Conservation (phyloP, 2,113 vertebrate species). For the Vulpes vulpes region DNA sequence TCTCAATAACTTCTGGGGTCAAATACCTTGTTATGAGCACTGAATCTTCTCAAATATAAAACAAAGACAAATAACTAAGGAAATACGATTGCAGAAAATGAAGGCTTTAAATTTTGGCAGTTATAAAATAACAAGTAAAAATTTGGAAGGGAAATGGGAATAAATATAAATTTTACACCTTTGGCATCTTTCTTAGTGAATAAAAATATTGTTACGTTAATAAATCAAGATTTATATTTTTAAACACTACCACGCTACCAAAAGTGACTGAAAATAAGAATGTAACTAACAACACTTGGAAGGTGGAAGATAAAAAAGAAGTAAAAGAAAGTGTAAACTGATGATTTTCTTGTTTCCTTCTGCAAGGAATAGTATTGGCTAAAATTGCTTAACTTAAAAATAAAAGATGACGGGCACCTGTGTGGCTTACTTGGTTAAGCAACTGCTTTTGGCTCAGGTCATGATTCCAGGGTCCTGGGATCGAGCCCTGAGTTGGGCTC, state of each 20-base stretch:
- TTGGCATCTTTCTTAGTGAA: background rate
- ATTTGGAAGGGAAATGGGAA: background rate
- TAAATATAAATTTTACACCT: background rate
- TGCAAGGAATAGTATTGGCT: background rate
- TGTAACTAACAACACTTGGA: background rate
- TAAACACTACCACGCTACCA: background rate
- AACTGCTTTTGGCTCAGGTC: too few species aligned
- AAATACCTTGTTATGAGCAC: background rate
- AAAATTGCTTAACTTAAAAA: background rate
- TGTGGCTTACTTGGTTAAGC: too few species aligned
- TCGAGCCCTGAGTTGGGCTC: too few species aligned
- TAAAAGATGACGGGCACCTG: background rate
- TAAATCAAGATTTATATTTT: background rate
- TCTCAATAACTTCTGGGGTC: background rate
- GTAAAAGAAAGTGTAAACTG: background rate
- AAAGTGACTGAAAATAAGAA: conserved; percentile 25
- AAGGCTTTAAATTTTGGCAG: background rate
- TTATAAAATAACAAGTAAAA: background rate
- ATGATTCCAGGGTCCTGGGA: too few species aligned
- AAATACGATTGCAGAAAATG: background rate
- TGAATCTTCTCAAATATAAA: background rate
- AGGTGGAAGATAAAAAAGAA: background rate
- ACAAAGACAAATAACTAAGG: background rate
- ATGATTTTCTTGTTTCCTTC: background rate
- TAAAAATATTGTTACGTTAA: background rate